These are phyloP conservation scores for Terrapene triunguis DNA, from an alignment of 2,113 vertebrate species.

Conservation along the genomic window DNA sequence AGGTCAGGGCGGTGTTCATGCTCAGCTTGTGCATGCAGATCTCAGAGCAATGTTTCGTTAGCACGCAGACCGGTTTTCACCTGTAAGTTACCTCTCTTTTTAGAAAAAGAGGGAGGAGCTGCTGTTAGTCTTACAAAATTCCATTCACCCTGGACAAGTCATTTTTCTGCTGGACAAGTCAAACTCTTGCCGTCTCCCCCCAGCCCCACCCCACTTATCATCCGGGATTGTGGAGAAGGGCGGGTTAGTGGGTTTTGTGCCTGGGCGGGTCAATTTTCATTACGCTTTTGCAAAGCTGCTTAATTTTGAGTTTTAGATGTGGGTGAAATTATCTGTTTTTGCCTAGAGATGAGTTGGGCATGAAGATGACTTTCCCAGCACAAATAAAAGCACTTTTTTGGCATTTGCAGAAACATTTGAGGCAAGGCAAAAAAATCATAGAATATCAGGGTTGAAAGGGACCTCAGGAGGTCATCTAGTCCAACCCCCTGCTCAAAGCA, in stretches of 20 bases:
- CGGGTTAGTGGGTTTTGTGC: neutral
- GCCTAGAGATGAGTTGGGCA: neutral
- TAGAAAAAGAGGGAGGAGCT: neutral
- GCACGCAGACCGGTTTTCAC: neutral
- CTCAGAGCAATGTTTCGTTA: accelerated
- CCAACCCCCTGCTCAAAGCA: too few species aligned
- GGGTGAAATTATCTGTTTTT: neutral
- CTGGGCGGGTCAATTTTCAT: neutral
- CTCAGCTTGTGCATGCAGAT: neutral
- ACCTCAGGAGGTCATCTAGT: too few species aligned
- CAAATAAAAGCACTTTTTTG: neutral
- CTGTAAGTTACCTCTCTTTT: neutral
- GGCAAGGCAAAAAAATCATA: neutral
- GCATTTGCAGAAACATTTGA: neutral
- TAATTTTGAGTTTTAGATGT: neutral
- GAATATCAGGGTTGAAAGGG: too few species aligned
- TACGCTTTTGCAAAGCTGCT: neutral
- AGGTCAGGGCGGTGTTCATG: neutral
- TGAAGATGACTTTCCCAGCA: neutral
- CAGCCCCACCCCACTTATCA: neutral
- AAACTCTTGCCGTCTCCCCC: neutral
- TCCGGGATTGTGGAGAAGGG: neutral
- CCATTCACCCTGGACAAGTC: neutral
- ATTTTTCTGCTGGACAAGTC: neutral
- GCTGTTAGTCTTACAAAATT: neutral